Evolutionary conservation across 1,140 invertebrate species (phyloP), one percentile per base, ranked within the genome.

Genomic region (Ooceraea biroi): DNA sequence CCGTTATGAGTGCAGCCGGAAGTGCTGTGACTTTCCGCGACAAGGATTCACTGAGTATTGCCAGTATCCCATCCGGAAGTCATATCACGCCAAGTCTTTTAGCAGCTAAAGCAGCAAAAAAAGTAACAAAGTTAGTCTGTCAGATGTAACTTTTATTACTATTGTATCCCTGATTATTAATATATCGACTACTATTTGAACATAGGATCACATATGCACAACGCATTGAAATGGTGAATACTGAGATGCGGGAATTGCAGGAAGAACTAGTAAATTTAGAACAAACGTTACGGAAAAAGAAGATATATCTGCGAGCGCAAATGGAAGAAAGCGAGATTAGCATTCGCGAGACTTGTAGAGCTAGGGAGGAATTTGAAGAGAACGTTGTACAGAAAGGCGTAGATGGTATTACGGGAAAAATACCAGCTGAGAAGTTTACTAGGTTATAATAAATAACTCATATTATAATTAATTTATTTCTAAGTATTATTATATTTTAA

Each of bases 381-480:
- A 88, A 94, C 19, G 92, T 95, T 0, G 88, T 95, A 7, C 77
- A 91, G 12, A 92, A 93, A 11, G 93, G 94, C 10, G 91, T 93
- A 87, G 94, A 95, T 86, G 93, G 92, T 27, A 92, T 95, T 61
- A 94, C 94, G 0, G 94, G 95, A 14, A 92, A 94, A 78, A 95
- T 95, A 63, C 93, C 95, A 1, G 94, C 94, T 1, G 95, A 95
- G 84, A 94, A 94, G 58, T 95, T 95, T 93, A 92, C 95, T 19
- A 93, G 94, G 87, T 73, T 72, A 14, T 52, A 36, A 60, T 60
- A 46, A 55, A 22, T 36, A 36, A 36, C 36, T 7, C 22, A 69
- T 52, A 8, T 1, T 4, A 68, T n/a, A 2, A 17, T 44, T 57
- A 41, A 27, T 8, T 25, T 19, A 25, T 60, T 41, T n/a, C n/a